A percentile compares a stretch with the other conserved stretches of the same genome.
phyloP scores from a whole-genome alignment of 2,113 vertebrate species.

The Nansenia antarctica region DNA sequence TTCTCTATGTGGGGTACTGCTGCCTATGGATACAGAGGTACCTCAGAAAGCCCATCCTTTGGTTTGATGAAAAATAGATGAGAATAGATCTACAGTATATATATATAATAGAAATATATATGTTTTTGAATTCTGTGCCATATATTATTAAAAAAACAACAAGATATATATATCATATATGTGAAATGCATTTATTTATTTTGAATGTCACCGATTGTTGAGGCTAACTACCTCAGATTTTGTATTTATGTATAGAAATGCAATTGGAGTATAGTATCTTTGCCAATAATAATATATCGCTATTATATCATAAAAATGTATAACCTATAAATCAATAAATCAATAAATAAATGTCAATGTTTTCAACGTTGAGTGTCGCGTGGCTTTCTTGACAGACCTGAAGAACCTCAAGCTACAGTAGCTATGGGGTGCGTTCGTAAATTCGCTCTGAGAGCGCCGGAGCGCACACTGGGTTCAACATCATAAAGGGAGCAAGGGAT shows the following conservation, averaged over 20 bases:
- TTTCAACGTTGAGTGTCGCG: conserved; percentile 73
- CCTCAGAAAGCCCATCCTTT: conserved; percentile 85
- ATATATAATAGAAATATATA: conserved; percentile 67
- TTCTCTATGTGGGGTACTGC: conserved; percentile 86
- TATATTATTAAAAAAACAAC: conserved; percentile 71
- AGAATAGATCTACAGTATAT: conserved; percentile 67
- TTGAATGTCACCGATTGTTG: conserved; percentile 90
- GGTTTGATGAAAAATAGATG: conserved; percentile 78
- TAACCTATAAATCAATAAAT: conserved; percentile 89
- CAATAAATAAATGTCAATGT: conserved; percentile 96
- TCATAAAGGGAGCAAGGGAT: neutral
- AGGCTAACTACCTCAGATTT: conserved; percentile 99
- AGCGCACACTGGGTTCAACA: too few species aligned
- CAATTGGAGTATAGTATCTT: conserved; percentile 98
- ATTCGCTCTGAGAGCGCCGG: too few species aligned
- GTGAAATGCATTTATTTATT: conserved; percentile 89
- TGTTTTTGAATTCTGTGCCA: conserved; percentile 83
- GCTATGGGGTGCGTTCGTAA: too few species aligned
- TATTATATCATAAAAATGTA: conserved; percentile 92
- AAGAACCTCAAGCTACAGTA: neutral
- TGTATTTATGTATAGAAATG: conserved; percentile 99
- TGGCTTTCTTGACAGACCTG: conserved; percentile 21
- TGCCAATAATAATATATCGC: conserved; percentile 93
- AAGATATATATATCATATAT: conserved; percentile 78
- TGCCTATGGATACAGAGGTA: conserved; percentile 96